Percentiles rank a stretch among this genome's conserved stretches.
These are phyloP conservation scores for Anolis sagrei DNA, from an alignment of 2,113 vertebrate genomes.

Conservation along the genomic window DNA sequence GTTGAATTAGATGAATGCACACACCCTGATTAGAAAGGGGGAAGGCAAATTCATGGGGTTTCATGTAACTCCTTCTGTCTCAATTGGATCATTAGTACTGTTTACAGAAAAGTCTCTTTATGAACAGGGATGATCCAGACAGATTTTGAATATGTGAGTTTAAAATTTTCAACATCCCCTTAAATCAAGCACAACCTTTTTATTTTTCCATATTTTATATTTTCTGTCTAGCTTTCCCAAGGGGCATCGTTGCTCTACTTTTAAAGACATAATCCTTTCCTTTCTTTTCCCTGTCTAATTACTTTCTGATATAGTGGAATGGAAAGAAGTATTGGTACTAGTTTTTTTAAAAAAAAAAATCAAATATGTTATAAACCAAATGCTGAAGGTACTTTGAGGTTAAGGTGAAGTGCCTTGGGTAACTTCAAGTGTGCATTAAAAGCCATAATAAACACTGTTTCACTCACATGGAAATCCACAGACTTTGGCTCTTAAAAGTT, in stretches of 20 bases:
- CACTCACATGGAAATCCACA: too few relatives aligned
- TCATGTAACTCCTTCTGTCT: background rate
- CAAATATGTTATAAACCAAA: too few relatives aligned
- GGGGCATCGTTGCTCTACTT: background rate
- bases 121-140: background rate
- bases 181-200: background rate
- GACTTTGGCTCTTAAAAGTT: too few relatives aligned
- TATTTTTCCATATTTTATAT: background rate
- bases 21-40: background rate
- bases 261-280: too few relatives aligned
- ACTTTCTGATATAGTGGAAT: too few relatives aligned
- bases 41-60: background rate
- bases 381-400: too few relatives aligned
- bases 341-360: too few relatives aligned
- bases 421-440: too few relatives aligned
- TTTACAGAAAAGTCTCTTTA: background rate
- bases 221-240: background rate
- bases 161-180: background rate
- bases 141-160: background rate
- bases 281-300: too few relatives aligned
- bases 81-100: background rate
- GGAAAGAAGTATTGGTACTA: too few relatives aligned
- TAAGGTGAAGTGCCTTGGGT: too few relatives aligned
- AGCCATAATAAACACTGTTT: too few relatives aligned
- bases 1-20: slow-evolving; percentile 31